Base-by-base conservation (phyloP, 2,113 vertebrate genomes). In the Galeopterus variegatus region DNA sequence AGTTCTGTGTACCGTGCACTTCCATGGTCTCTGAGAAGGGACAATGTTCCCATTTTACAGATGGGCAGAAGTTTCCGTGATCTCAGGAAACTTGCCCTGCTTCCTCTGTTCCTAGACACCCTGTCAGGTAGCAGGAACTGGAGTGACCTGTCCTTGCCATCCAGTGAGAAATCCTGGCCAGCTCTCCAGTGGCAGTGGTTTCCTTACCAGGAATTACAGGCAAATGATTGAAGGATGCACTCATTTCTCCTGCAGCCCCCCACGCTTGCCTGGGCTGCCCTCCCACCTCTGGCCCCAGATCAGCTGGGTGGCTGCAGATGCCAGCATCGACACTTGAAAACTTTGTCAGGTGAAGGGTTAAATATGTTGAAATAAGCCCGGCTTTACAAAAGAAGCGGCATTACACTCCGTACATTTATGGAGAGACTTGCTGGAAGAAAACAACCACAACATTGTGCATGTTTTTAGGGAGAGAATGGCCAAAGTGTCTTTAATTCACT, bases 401-500 rank as follows among this genome's bases (percentile, higher is more conserved):
- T 92, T 90, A 33, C 62, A 88, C 84, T 82, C 94, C 67, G 92
- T 94, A 41, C 92, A 48, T 98, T 98, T 70, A 95, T 87, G 96
- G 97, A 97, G 97, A 98, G 95, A 94, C 97, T 97, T 86, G 65
- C 81, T 52, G 79, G 93, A 95, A 94, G 96, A 94, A 98, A 98
- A 98, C 97, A 98, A 85, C 97, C 96, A 89, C 96, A 95, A 97
- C 97, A 97, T 96, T 96, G 98, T 98, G 96, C 93, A 17, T 94
- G 73, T 95, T 96, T 98, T 97, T 93, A 95, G 96, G 76, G 83
- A 94, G 97, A 98, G 97, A 98, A 96, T 96, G 97, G 98, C 98
- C 98, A 93, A 96, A 97, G 96, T 98, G 97, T 98, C 98, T 98
- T 98, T 99, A 98, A 99, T 98, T 98, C 98, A 97, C 98, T 98